Percentiles rank a stretch among this genome's conserved stretches.
These are phyloP conservation scores for Triops cancriformis DNA, from an alignment of 1,140 invertebrate genomes.

Conservation along the genomic window DNA sequence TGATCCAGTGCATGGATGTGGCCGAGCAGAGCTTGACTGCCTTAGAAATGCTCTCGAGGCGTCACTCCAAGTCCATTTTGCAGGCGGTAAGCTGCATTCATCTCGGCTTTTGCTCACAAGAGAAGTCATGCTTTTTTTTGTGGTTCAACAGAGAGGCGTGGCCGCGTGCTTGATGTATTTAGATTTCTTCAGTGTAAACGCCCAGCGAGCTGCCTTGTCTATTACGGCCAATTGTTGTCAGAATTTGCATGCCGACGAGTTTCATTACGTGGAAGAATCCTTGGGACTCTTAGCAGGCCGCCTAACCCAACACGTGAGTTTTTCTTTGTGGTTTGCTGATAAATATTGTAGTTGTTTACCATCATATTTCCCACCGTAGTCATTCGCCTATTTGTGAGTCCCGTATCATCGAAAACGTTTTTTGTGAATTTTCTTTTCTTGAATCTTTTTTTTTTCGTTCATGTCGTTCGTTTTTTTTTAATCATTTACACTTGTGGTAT, in stretches of 20 bases:
- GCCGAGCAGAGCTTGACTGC: conserved; percentile 95
- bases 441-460: no score
- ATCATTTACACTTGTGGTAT: no score
- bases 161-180: conserved; percentile 89
- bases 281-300: conserved; percentile 74
- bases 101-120: not conserved
- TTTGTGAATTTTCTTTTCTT: no score
- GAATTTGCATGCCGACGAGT: conserved; percentile 86
- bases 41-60: conserved; percentile 88
- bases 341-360: no score
- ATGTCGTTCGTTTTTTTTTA: no score
- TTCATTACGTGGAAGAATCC: conserved; percentile 81
- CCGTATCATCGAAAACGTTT: no score
- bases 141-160: conserved; percentile 79
- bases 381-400: no score
- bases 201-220: conserved; percentile 85
- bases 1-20: conserved; percentile 98
- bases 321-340: not conserved
- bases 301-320: conserved; percentile 66
- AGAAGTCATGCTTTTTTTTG: conserved; percentile 23
- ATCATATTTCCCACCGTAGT: no score
- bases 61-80: conserved; percentile 91
- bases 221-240: conserved; percentile 96
- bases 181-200: conserved; percentile 95
- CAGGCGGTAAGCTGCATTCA: conserved; percentile 63